phyloP scores from a whole-genome alignment of 2,113 vertebrate genomes.

The Microtus ochrogaster region DNA sequence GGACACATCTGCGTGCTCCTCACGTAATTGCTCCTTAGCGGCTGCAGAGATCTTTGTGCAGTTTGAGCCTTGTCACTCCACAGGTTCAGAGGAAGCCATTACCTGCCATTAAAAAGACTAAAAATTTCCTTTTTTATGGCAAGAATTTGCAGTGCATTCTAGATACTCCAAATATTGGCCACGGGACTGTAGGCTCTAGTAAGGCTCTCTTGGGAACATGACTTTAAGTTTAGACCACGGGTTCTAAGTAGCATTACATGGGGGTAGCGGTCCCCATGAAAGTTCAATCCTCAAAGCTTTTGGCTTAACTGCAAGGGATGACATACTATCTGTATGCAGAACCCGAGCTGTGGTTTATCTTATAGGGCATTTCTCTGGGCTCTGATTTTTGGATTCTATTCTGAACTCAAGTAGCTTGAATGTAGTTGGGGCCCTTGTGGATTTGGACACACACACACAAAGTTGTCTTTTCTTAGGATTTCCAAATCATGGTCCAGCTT shows the following conservation, averaged over 20 bases:
- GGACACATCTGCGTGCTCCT: too few species aligned
- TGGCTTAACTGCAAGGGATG: neutral
- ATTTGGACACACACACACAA: neutral
- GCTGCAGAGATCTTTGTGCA: too few species aligned
- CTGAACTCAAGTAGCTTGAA: neutral
- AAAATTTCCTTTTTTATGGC: neutral
- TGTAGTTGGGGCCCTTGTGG: neutral
- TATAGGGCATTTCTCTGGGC: neutral
- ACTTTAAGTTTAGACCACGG: neutral
- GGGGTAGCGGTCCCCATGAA: neutral
- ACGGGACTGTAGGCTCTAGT: neutral
- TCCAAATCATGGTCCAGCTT: neutral
- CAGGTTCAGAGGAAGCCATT: too few species aligned
- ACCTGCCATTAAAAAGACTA: too few species aligned
- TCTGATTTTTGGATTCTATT: neutral
- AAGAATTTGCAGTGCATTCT: neutral
- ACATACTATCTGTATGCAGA: neutral
- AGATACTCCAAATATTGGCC: conserved; percentile 1
- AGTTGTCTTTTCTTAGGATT: neutral
- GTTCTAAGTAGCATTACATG: neutral
- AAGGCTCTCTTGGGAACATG: neutral
- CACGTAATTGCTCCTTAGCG: too few species aligned
- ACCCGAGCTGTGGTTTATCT: neutral
- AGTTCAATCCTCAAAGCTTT: neutral
- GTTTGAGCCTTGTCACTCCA: too few species aligned